Conservation (phyloP, 2,888 invertebrate genomes). For the Drosophila pseudotakahashii region DNA sequence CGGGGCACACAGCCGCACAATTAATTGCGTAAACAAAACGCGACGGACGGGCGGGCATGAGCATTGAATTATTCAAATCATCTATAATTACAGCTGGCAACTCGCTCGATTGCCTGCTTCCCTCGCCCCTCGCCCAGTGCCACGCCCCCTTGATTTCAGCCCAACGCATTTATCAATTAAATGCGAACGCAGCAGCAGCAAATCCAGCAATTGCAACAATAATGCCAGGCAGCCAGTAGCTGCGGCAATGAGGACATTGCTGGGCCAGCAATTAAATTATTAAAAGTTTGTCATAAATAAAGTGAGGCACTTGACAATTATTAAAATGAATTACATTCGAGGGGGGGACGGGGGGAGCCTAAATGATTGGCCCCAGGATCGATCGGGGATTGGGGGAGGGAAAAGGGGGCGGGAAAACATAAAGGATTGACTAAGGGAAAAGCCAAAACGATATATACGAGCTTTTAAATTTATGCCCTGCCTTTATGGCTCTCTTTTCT, state of each 20-base stretch:
- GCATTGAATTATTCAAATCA: slow-evolving; percentile 77
- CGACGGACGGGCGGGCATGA: slow-evolving; percentile 45
- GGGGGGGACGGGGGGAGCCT: slow-evolving; percentile 26
- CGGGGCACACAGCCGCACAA: slow-evolving; percentile 52
- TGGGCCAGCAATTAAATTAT: slow-evolving; percentile 73
- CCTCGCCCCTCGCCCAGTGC: neutral
- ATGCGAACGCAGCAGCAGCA: slow-evolving; percentile 71
- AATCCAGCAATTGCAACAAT: slow-evolving; percentile 64
- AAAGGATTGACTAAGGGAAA: slow-evolving; percentile 25
- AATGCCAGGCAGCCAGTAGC: slow-evolving; percentile 27
- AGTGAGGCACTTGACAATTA: slow-evolving; percentile 73
- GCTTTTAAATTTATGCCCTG: slow-evolving; percentile 70
- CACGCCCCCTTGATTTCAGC: slow-evolving; percentile 4
- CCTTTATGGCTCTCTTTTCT: slow-evolving; percentile 32
- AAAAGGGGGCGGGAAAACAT: too few species aligned
- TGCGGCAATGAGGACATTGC: slow-evolving; percentile 30
- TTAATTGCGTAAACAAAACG: slow-evolving; percentile 78
- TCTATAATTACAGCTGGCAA: slow-evolving; percentile 71
- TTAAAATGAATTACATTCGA: slow-evolving; percentile 74
- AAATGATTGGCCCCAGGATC: slow-evolving; percentile 54
- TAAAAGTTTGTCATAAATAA: slow-evolving; percentile 77
- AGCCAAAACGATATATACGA: slow-evolving; percentile 60
- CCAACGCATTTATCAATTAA: slow-evolving; percentile 74
- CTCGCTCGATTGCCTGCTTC: slow-evolving; percentile 37
- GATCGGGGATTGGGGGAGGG: slow-evolving; percentile 18